phyloP scores from a whole-genome alignment of 2,888 invertebrate species.

The Danaus chrysippus region DNA sequence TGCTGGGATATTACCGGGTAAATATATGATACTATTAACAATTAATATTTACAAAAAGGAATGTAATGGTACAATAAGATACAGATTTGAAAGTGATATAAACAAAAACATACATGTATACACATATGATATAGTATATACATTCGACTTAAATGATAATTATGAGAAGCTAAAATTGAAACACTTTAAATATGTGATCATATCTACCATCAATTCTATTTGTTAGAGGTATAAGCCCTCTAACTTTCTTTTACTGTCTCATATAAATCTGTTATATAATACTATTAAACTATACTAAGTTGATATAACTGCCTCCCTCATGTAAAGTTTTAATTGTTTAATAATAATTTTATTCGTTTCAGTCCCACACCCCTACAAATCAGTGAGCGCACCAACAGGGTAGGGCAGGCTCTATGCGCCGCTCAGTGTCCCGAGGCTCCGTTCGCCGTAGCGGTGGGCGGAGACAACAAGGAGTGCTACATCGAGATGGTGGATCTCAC shows the following conservation, averaged over 20 bases:
- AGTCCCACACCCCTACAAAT: conserved; percentile 42
- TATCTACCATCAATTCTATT: no score
- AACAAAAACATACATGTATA: no score
- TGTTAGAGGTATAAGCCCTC: no score
- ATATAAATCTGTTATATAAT: no score
- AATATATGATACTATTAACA: conserved; percentile 8
- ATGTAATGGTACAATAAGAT: background rate
- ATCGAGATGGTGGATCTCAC: conserved; percentile 83
- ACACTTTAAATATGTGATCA: no score
- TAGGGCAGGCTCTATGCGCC: conserved; percentile 87
- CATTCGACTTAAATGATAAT: no score
- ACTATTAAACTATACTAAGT: no score
- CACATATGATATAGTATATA: no score
- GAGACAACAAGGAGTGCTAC: conserved; percentile 88
- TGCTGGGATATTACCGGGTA: conserved; percentile 86
- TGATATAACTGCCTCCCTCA: no score
- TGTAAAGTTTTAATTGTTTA: no score
- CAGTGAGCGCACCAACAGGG: conserved; percentile 77
- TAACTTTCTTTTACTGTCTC: no score
- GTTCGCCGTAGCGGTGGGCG: conserved; percentile 89
- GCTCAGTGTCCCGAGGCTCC: conserved; percentile 90
- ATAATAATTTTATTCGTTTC: background rate
- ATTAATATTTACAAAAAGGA: background rate
- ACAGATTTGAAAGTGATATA: background rate
- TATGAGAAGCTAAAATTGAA: no score